phyloP scores from a whole-genome alignment of 2,888 invertebrate genomes.

The Tetrapedia diversipes region DNA sequence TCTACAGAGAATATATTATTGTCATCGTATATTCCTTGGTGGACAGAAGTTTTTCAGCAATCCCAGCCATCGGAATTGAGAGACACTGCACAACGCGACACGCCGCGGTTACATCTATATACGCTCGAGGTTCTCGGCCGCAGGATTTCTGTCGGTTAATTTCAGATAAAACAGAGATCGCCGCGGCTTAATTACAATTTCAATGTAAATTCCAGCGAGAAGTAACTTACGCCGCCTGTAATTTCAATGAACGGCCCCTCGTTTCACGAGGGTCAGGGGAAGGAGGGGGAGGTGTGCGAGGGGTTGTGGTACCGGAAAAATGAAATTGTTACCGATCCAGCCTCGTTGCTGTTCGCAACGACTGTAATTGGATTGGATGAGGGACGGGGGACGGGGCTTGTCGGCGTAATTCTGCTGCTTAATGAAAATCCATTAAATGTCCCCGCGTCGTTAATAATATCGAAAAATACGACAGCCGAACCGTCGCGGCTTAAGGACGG shows the following conservation, averaged over 20 bases:
- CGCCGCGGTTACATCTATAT: constrained; percentile 50
- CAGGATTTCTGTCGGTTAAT: constrained; percentile 54
- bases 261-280: neutral
- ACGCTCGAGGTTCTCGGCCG: neutral
- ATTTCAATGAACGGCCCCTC: constrained; percentile 54
- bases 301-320: constrained; percentile 39
- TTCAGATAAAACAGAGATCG: constrained; percentile 58
- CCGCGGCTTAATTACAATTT: constrained; percentile 60
- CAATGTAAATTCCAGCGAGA: constrained; percentile 53
- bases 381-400: constrained; percentile 26
- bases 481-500: constrained; percentile 8
- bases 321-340: constrained; percentile 42
- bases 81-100: constrained; percentile 23
- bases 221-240: constrained; percentile 57
- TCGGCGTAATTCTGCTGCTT: constrained; percentile 40
- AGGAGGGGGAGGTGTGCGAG: neutral
- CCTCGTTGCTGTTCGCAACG: constrained; percentile 1
- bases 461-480: constrained; percentile 41
- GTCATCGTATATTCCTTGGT: too few relatives aligned
- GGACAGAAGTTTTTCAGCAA: too few relatives aligned
- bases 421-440: constrained; percentile 44
- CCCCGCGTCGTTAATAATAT: constrained; percentile 32
- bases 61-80: constrained; percentile 37
- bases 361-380: constrained; percentile 54
- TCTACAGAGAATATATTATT: too few relatives aligned